Evolutionary conservation across 2,888 invertebrate species (phyloP).

Genomic region (Anthrax anthrax): DNA sequence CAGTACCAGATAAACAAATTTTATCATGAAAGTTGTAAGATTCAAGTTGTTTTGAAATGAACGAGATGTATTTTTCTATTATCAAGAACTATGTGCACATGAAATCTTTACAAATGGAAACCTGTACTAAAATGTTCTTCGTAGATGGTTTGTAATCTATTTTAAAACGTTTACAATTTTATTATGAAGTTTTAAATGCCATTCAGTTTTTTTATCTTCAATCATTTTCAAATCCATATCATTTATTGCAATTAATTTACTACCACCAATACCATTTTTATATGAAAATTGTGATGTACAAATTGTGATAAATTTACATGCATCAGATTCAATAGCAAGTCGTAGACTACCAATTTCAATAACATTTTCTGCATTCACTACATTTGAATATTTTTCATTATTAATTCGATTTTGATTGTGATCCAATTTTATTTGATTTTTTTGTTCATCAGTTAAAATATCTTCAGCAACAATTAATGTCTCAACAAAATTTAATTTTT

Average conservation of each 20-base stretch:
- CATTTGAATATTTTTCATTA: neutral
- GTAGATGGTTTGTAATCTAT: too few relatives aligned
- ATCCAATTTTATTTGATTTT: neutral
- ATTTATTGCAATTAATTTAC: slow-evolving; percentile 5
- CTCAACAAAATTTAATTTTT: neutral
- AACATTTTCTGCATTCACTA: neutral
- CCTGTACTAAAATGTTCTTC: too few relatives aligned
- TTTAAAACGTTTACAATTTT: slow-evolving; percentile 6
- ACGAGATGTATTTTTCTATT: too few relatives aligned
- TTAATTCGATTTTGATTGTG: neutral
- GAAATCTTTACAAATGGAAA: too few relatives aligned
- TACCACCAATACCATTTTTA: neutral
- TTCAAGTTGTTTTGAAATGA: too few relatives aligned
- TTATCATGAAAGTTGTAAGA: too few relatives aligned
- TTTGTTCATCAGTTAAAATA: neutral
- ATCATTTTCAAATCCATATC: slow-evolving; percentile 5
- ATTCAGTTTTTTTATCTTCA: slow-evolving; percentile 10
- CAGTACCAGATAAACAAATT: too few relatives aligned
- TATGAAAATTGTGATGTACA: slow-evolving; percentile 6
- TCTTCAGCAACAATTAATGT: neutral
- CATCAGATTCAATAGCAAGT: slow-evolving; percentile 4
- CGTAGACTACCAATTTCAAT: slow-evolving; percentile 6
- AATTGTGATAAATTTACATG: slow-evolving; percentile 4
- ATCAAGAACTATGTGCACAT: too few relatives aligned
- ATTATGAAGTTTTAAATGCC: neutral